phyloP scores from a whole-genome alignment of 1,140 invertebrate species.

The Papilio dardanus region DNA sequence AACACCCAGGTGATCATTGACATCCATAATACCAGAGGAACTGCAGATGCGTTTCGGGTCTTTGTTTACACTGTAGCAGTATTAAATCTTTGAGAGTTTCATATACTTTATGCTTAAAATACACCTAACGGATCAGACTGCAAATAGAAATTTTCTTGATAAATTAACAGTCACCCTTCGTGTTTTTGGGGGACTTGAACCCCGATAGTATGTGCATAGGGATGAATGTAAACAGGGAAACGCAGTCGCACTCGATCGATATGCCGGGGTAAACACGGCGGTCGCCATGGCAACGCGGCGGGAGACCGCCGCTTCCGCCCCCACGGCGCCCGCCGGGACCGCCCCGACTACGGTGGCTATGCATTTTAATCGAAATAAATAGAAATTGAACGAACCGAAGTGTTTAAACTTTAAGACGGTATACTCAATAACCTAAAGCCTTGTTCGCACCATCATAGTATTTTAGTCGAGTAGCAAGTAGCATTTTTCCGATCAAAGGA shows the following conservation, averaged over 20 bases:
- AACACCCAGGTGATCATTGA: too few species aligned
- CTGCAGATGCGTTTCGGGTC: too few species aligned
- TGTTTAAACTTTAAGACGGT: too few species aligned
- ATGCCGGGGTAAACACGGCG: conserved; percentile 77
- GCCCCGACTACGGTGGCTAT: conserved; percentile 27
- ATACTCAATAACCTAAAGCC: too few species aligned
- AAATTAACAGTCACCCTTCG: conserved; percentile 15
- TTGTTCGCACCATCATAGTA: too few species aligned
- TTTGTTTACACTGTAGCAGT: too few species aligned
- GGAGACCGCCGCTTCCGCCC: conserved; percentile 63
- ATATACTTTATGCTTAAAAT: background rate
- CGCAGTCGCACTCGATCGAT: conserved; percentile 63
- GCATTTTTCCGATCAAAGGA: too few species aligned
- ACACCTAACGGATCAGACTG: background rate
- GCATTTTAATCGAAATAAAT: background rate
- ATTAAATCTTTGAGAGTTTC: background rate
- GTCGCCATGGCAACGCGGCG: conserved; percentile 71
- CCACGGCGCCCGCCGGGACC: conserved; percentile 36
- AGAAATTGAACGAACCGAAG: too few species aligned
- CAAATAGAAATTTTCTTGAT: background rate
- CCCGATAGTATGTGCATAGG: conserved; percentile 51
- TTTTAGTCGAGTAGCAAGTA: too few species aligned
- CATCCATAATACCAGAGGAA: too few species aligned
- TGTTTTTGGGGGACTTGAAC: conserved; percentile 43
- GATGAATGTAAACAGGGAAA: conserved; percentile 70